These are phyloP conservation scores for Rhynchophorus ferrugineus DNA, from an alignment of 1,140 invertebrate genomes.

Conservation along the genomic window DNA sequence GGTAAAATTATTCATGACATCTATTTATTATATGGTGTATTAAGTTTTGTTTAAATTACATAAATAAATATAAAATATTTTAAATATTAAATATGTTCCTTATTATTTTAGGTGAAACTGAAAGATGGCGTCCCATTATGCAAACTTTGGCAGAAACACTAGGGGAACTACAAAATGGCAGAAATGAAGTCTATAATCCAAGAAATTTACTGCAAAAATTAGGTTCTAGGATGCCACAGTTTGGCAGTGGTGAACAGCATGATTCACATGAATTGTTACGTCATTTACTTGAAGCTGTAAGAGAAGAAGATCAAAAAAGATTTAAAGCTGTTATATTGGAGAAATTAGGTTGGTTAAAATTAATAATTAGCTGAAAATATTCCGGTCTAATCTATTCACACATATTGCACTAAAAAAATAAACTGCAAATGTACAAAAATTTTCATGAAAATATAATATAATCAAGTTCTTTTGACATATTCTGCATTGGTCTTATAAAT, in stretches of 20 bases:
- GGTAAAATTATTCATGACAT: conserved; percentile 29
- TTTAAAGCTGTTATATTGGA: conserved; percentile 71
- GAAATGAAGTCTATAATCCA: conserved; percentile 60
- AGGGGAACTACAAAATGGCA: conserved; percentile 56
- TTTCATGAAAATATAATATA: no score
- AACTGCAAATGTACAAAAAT: no score
- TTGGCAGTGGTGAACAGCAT: conserved; percentile 90
- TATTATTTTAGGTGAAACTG: conserved; percentile 51
- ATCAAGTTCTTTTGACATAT: no score
- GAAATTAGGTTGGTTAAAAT: conserved; percentile 45
- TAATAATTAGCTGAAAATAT: not conserved
- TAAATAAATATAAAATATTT: no score
- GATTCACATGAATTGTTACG: conserved; percentile 92
- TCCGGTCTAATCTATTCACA: not conserved
- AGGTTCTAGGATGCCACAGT: conserved; percentile 72
- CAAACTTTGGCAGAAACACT: conserved; percentile 59
- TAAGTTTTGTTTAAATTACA: no score
- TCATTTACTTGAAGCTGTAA: conserved; percentile 79
- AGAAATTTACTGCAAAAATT: conserved; percentile 64
- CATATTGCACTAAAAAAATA: no score
- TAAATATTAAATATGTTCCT: no score
- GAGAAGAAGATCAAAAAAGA: conserved; percentile 61
- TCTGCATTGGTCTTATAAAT: no score
- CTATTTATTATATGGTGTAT: not conserved
- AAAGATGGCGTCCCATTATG: conserved; percentile 64